Evolutionary conservation across 2,888 invertebrate species (phyloP).

Genomic region (Cerastis rubricosa): DNA sequence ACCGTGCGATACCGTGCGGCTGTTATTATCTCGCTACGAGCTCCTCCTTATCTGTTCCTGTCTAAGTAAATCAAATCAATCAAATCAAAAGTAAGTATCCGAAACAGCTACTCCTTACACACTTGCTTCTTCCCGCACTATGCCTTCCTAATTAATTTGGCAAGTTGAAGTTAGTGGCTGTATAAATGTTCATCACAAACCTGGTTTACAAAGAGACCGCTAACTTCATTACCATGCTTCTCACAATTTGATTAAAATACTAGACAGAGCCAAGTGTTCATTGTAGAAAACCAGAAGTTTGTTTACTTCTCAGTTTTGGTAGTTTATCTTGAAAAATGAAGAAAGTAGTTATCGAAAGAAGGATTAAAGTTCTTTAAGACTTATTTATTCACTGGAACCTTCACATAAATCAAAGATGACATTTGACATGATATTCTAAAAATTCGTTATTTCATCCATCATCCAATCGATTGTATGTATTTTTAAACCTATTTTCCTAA

Average conservation of each 20-base stretch:
- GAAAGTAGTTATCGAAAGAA: not conserved
- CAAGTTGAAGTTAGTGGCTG: slow-evolving; percentile 47
- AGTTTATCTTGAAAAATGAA: slow-evolving; percentile 15
- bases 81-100: too few relatives aligned
- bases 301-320: slow-evolving; percentile 24
- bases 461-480: not conserved
- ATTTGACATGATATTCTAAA: not conserved
- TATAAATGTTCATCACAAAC: slow-evolving; percentile 49
- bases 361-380: not conserved
- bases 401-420: not conserved
- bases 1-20: too few relatives aligned
- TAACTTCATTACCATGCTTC: slow-evolving; percentile 59
- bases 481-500: not conserved
- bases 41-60: too few relatives aligned
- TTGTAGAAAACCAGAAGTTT: slow-evolving; percentile 23
- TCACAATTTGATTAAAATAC: slow-evolving; percentile 63
- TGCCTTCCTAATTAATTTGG: slow-evolving; percentile 57
- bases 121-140: slow-evolving; percentile 26
- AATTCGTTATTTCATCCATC: not conserved
- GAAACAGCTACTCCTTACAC: slow-evolving; percentile 23
- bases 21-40: too few relatives aligned
- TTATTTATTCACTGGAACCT: not conserved
- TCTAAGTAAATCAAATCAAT: too few relatives aligned
- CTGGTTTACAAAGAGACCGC: slow-evolving; percentile 59
- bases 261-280: slow-evolving; percentile 49